Percentiles rank a stretch among this genome's conserved stretches.
Conservation (phyloP, 2,888 invertebrate genomes). For the Ariolimax columbianus region DNA sequence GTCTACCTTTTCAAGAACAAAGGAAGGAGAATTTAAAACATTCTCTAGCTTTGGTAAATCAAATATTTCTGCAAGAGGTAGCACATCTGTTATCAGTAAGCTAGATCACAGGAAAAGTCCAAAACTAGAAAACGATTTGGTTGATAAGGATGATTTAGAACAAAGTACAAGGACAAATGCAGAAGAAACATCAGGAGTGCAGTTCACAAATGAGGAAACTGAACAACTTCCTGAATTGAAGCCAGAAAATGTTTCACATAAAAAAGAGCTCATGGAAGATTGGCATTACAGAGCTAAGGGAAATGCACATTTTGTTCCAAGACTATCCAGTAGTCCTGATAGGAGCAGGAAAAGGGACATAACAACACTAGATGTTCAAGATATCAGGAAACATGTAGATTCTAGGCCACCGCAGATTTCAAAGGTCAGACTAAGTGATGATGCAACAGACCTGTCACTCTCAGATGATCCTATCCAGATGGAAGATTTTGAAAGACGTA, state of each 20-base stretch:
- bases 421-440: background rate
- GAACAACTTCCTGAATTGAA: background rate
- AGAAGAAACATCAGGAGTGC: background rate
- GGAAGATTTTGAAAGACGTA: background rate
- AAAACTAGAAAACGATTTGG: background rate
- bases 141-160: background rate
- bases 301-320: background rate
- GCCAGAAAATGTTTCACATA: background rate
- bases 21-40: background rate
- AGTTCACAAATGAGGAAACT: background rate
- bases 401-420: background rate
- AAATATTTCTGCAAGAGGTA: background rate
- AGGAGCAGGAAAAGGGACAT: background rate
- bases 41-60: conserved; percentile 33
- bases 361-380: background rate
- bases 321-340: background rate
- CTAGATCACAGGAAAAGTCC: background rate
- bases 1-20: conserved; percentile 28
- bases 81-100: background rate
- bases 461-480: too few relatives aligned
- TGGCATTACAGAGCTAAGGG: too few relatives aligned
- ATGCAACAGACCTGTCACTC: background rate
- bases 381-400: too few relatives aligned
- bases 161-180: background rate
- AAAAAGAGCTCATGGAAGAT: background rate